Percentiles rank a stretch among this genome's conserved stretches.
phyloP scores from a whole-genome alignment of 2,113 vertebrate genomes.

The Nibea coibor region DNA sequence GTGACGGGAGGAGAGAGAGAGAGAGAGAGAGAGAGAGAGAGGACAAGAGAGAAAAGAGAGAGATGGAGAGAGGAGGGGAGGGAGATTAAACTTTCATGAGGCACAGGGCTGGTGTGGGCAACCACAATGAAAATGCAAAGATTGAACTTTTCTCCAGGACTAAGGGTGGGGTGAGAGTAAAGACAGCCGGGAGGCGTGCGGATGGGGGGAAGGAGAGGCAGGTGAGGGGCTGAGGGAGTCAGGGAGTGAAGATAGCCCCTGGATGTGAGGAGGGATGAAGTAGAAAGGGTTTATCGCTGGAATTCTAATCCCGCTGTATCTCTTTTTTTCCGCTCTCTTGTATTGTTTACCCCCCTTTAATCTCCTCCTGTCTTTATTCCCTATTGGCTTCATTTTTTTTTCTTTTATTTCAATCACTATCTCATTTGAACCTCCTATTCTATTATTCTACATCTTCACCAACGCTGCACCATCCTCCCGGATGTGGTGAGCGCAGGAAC shows the following conservation, averaged over 20 bases:
- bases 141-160: conserved; percentile 77
- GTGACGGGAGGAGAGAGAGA: conserved; percentile 33
- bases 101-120: conserved; percentile 49
- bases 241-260: conserved; percentile 43
- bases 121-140: conserved; percentile 80
- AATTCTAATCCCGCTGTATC: conserved; percentile 50
- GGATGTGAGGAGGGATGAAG: conserved; percentile 45
- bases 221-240: conserved; percentile 34
- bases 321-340: conserved; percentile 13
- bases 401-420: conserved; percentile 27
- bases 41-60: background rate
- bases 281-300: conserved; percentile 33
- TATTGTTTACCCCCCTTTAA: conserved; percentile 45
- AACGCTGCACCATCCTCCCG: background rate
- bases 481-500: conserved; percentile 35
- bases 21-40: background rate
- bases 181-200: conserved; percentile 47
- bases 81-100: conserved; percentile 81
- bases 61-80: conserved; percentile 1
- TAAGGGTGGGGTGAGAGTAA: conserved; percentile 54
- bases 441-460: conserved; percentile 35
- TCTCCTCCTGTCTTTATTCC: conserved; percentile 20
- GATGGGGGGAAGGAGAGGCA: conserved; percentile 1
- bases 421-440: conserved; percentile 24
- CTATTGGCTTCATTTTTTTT: conserved; percentile 32